These are phyloP conservation scores for Alca torda DNA, from an alignment of 2,797 vertebrate genomes.

Conservation along the genomic window DNA sequence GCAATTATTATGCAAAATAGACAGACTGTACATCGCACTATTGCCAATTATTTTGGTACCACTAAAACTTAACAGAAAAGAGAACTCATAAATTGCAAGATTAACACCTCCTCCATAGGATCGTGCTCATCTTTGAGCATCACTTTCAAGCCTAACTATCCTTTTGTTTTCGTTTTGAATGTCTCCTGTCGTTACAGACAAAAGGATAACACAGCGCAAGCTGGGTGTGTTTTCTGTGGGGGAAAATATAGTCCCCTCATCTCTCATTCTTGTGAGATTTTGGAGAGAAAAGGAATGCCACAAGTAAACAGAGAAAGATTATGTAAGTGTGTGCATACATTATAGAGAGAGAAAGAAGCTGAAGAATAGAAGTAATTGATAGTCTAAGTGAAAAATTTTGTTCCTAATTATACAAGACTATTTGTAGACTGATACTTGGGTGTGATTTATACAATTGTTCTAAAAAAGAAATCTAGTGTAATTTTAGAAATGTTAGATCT, in stretches of 20 bases:
- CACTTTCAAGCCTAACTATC: not conserved
- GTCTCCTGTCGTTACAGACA: not conserved
- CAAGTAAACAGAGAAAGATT: not conserved
- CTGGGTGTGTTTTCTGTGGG: rapidly evolving
- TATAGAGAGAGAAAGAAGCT: not conserved
- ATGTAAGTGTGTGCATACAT: not conserved
- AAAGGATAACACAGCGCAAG: not conserved
- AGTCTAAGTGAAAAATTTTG: not conserved
- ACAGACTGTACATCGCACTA: not conserved
- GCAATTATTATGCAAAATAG: not conserved
- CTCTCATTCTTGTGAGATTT: not conserved
- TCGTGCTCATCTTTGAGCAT: not conserved
- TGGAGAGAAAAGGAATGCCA: not conserved
- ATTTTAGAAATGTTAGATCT: not conserved
- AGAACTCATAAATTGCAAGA: not conserved
- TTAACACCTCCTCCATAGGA: not conserved
- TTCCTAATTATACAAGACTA: not conserved
- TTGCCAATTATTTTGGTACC: not conserved
- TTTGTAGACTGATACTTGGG: not conserved
- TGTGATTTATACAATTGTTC: not conserved
- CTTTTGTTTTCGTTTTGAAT: not conserved
- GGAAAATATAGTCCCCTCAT: not conserved
- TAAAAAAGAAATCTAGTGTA: not conserved
- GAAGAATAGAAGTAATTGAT: not conserved
- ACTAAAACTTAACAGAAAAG: not conserved